phyloP scores from a whole-genome alignment of 1,140 invertebrate species.

The Elymnias hypermnestra region DNA sequence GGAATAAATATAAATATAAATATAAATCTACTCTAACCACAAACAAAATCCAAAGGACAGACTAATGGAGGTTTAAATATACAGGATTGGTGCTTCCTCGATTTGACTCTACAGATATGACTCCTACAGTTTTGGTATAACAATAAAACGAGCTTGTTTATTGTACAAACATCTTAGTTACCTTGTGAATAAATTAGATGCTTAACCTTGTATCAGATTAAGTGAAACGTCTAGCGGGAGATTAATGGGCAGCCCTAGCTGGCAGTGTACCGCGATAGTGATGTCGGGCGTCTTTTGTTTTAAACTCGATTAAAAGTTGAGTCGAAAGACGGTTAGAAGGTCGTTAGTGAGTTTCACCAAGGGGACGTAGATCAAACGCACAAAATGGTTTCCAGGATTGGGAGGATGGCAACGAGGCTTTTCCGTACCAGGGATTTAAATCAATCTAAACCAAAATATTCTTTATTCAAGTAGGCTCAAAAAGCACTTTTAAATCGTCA shows the following conservation, averaged over 20 bases:
- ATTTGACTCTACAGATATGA: no score
- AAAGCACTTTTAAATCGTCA: no score
- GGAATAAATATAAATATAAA: no score
- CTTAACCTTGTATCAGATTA: conserved; percentile 1
- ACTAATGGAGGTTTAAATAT: no score
- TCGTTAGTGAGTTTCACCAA: conserved; percentile 30
- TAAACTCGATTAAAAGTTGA: conserved; percentile 55
- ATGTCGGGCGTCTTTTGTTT: conserved; percentile 42
- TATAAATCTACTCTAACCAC: no score
- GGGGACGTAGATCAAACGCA: conserved; percentile 27
- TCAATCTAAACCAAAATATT: no score
- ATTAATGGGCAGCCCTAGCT: conserved; percentile 4
- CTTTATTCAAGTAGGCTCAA: no score
- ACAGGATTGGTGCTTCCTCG: no score
- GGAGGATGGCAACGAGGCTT: not conserved
- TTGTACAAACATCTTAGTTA: no score
- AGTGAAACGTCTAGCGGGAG: not conserved
- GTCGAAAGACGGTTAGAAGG: conserved; percentile 26
- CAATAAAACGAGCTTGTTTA: no score
- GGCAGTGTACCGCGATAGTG: conserved; percentile 15
- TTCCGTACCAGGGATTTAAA: not conserved
- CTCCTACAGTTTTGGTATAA: no score
- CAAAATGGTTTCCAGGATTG: conserved; percentile 17
- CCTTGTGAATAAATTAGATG: not conserved
- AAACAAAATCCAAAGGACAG: no score